Evolutionary conservation across 2,888 invertebrate species (phyloP), one percentile per base, ranked within the genome.

Genomic region (Poecilobothrus nobilitatus): DNA sequence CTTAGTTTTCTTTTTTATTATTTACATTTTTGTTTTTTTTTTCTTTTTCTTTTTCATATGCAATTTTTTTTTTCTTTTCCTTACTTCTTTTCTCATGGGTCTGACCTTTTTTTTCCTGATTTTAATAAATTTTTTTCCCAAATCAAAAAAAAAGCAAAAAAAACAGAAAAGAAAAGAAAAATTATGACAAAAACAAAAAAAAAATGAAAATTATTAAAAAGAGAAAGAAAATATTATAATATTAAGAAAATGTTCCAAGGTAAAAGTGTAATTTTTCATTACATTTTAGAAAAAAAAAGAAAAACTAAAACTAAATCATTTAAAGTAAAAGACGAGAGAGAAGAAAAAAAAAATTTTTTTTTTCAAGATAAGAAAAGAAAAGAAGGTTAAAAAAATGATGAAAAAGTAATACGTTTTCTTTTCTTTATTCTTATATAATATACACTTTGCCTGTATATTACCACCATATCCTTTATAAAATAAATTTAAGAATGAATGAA

Each of bases 251-350:
- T 18, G 15, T 53, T 53, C 53, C 53, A 53, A 53, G 53, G 53
- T 53, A 53, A 53, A 53, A 53, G 15, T 53, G 53, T 53, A 53
- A 53, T 53, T 53, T 53, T 53, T 53, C 53, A 53, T 53, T 53
- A 53, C 53, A 53, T 5, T 53, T 53, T 53, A 15, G 53, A 53
- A 53, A 41, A 41, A 41, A 41, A 41, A 41, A 18, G 15, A 53
- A 53, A 53, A 53, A 2, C 15, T 44, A n/a, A 18, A 53, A 53
- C 15, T 15, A 53, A 53, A 53, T 3, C 2, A 53, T 6, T 4
- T 2, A n/a, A 53, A n/a, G 15, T 53, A 18, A 18, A 53, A 53
- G 15, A n/a, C 12, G 10, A 18, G 37, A 27, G 15, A n/a, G 18
- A 53, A 53, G 18, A 53, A 53, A 41, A 41, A 15, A n/a, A 3